Base-by-base conservation (phyloP, 2,113 vertebrate genomes). In the Archocentrus centrarchus region DNA sequence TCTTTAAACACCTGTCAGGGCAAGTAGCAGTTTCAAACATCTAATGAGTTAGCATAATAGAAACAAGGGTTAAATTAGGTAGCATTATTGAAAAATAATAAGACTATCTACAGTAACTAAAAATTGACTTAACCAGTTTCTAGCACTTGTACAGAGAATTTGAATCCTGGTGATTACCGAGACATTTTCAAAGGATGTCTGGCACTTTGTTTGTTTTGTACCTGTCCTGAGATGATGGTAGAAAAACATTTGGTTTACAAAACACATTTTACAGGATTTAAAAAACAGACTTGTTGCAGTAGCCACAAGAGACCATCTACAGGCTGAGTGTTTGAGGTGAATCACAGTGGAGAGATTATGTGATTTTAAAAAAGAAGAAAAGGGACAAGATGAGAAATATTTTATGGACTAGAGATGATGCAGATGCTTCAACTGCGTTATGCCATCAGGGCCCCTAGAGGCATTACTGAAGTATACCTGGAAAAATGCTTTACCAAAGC, bases 401-500 rank as follows among this genome's bases (percentile, higher is more conserved):
- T 79, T 79, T 22, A 81, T 79, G 37, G 18, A 66, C 20, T 44
- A 47, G 22, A 84, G 59, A 13, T 37, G 68, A 75, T 81, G 47
- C 32, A 68, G 41, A 68, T 59, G 35, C 24, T 63, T 53, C 60
- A 4, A 14, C 58, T 68, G 57, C 32, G 2, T 37, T 32, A 32
- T 27, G 53, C 77, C 47, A 62, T 27, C 27, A 61, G 76, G 14
- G 27, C 20, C 60, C 58, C 75, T n/a, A 2, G 50, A 75, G 80
- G 80, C 80, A 59, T 73, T 27, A 18, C 7, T 79, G 78, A 90
- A 35, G 63, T 5, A 41, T 59, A 70, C 60, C 81, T 70, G 58
- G 61, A 1, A 3, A 47, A 15, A 20, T 85, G 79, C 35, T 64
- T 66, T 60, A 41, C n/a, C 14, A 57, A 60, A 44, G 32, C 59